Evolutionary conservation across 1,140 invertebrate genomes (phyloP).

Genomic region (Brachionus plicatilis): DNA sequence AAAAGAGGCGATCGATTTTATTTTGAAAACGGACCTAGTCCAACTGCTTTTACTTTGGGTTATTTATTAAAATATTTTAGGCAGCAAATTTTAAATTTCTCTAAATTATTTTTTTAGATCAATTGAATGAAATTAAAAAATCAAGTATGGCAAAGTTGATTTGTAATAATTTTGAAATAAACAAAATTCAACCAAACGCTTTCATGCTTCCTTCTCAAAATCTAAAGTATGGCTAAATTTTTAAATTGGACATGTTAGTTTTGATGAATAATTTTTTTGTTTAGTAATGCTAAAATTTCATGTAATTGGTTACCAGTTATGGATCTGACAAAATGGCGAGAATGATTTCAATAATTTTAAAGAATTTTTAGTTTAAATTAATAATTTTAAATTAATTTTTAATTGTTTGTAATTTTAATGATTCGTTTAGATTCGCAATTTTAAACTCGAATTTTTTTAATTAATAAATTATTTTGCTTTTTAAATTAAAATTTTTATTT

Average conservation of each 20-base stretch:
- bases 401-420: not conserved
- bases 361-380: not conserved
- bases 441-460: not conserved
- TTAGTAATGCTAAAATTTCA: constrained; percentile 25
- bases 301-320: not conserved
- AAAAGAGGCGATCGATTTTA: constrained; percentile 88
- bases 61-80: no score
- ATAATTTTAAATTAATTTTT: not conserved
- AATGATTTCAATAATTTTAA: not conserved
- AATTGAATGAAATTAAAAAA: constrained; percentile 32
- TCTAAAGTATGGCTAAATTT: not conserved
- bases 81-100: no score
- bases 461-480: not conserved
- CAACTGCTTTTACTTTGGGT: constrained; percentile 11
- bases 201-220: not conserved
- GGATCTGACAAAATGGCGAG: constrained; percentile 7
- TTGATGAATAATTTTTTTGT: not conserved
- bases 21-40: constrained; percentile 65
- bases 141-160: not conserved
- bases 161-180: constrained; percentile 22
- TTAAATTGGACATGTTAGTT: not conserved
- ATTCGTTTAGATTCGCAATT: not conserved
- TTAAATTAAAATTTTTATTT: not conserved
- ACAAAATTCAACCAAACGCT: constrained; percentile 3
- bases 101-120: not conserved